Base-by-base conservation (phyloP, 2,113 vertebrate species). In the Charina bottae region DNA sequence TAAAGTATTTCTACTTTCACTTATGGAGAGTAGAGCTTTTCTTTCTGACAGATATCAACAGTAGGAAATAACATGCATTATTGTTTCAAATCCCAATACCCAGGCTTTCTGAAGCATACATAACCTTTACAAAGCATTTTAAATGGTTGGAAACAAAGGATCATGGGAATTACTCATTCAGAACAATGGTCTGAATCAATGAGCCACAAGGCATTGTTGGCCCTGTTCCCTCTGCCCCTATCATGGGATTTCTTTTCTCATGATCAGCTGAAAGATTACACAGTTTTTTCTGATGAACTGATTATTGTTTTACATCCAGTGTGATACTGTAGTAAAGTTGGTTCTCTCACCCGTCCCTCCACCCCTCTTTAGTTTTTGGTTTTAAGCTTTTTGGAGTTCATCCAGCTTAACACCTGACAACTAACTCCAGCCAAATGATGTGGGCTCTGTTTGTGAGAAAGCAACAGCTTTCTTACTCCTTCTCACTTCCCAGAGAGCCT, bases 51-150 rank as follows among this genome's bases (percentile, higher is more conserved):
- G 2, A 91, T 94, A 85, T 89, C 7, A 4, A 53, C 58, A 58
- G 0, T 90, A 93, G 88, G 87, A 93, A 90, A 92, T 85, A 89
- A 78, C 84, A 9, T 72, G 12, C 6, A 58, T 92, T 28, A 72
- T n/a, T 93, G 33, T 28, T 62, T 94, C 83, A 59, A 60, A 5
- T 93, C 86, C 90, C 84, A 86, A 60, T 60, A 88, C 33, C 3
- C 2, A 37, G 4, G 86, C 15, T 85, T 60, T n/a, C 46, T 23
- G 49, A 12, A 72, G 8, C 78, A 0, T 89, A 93, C 19, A 90
- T 26, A 90, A 94, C 58, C 37, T 87, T 92, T n/a, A 1, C 1
- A 58, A 95, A 37, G 93, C 90, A 1, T 21, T 3, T 54, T 26
- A 87, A 89, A 62, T 0, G 4, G 23, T 26, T 89, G 46, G 68